Conservation (phyloP, 2,797 vertebrate genomes). For the Falco rusticolus region DNA sequence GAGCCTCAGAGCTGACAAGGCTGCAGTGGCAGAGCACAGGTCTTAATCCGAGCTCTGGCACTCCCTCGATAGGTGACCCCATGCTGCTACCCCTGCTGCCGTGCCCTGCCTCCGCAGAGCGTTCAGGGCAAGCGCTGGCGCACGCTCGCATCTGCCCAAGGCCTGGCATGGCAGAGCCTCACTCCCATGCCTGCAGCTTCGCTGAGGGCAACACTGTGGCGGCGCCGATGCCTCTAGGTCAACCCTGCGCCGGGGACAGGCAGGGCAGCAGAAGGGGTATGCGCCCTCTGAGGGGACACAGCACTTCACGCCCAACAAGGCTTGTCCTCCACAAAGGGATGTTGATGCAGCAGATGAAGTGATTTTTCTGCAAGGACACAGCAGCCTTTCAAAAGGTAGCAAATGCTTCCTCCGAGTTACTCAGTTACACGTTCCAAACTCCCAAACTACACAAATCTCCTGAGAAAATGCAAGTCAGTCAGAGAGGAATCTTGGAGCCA, state of each 20-base stretch:
- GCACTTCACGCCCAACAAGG: not conserved
- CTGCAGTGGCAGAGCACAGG: not conserved
- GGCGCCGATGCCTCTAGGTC: not conserved
- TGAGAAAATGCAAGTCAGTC: constrained; percentile 78
- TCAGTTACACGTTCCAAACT: constrained; percentile 75
- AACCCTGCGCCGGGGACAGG: not conserved
- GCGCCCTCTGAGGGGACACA: not conserved
- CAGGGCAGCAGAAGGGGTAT: not conserved
- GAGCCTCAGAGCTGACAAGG: not conserved
- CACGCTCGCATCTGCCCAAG: not conserved
- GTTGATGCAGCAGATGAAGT: constrained; percentile 51
- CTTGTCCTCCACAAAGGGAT: not conserved
- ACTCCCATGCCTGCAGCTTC: rapidly evolving
- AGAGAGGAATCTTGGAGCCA: constrained; percentile 76
- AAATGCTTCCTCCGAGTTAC: constrained; percentile 66
- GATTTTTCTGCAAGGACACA: constrained; percentile 60
- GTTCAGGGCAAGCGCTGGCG: not conserved
- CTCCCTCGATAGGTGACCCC: not conserved
- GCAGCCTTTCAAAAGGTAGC: constrained; percentile 67
- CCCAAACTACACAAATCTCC: constrained; percentile 77
- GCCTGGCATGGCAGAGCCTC: not conserved
- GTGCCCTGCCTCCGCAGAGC: not conserved
- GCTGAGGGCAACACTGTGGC: not conserved
- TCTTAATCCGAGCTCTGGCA: not conserved
- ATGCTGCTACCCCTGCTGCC: not conserved